phyloP scores from a whole-genome alignment of 2,888 invertebrate species.

The Therioaphis trifolii region DNA sequence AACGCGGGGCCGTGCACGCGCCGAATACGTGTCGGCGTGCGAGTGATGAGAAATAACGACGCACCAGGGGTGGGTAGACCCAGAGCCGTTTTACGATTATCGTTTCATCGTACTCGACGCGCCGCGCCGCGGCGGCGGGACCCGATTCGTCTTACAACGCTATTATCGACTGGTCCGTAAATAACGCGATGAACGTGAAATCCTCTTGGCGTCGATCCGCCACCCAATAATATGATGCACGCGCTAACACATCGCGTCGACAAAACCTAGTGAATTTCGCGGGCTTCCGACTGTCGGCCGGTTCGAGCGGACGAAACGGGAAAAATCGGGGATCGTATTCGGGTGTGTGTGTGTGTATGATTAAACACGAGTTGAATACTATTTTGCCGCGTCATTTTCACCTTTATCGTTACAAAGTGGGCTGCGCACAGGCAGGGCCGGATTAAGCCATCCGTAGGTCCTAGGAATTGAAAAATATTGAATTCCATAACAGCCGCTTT shows the following conservation, averaged over 20 bases:
- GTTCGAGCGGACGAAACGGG: too few species aligned
- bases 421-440: too few species aligned
- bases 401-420: too few species aligned
- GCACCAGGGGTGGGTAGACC: constrained; percentile 15
- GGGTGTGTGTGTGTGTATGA: too few species aligned
- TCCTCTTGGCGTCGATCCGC: constrained; percentile 50
- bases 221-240: too few species aligned
- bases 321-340: too few species aligned
- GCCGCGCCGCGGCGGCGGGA: not conserved
- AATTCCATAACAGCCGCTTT: too few species aligned
- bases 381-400: too few species aligned
- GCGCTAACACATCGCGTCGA: too few species aligned
- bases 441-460: too few species aligned
- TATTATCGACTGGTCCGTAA: constrained; percentile 45
- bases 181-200: constrained; percentile 51
- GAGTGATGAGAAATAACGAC: constrained; percentile 30
- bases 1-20: not conserved
- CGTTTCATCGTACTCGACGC: constrained; percentile 46
- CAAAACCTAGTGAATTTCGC: not conserved
- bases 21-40: not conserved
- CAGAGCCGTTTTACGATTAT: constrained; percentile 55
- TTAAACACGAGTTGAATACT: too few species aligned
- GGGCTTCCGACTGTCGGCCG: not conserved
- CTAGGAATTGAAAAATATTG: too few species aligned
- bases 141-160: constrained; percentile 39